Conservation (phyloP, 1,140 invertebrate species). For the Sycophila sp. region DNA sequence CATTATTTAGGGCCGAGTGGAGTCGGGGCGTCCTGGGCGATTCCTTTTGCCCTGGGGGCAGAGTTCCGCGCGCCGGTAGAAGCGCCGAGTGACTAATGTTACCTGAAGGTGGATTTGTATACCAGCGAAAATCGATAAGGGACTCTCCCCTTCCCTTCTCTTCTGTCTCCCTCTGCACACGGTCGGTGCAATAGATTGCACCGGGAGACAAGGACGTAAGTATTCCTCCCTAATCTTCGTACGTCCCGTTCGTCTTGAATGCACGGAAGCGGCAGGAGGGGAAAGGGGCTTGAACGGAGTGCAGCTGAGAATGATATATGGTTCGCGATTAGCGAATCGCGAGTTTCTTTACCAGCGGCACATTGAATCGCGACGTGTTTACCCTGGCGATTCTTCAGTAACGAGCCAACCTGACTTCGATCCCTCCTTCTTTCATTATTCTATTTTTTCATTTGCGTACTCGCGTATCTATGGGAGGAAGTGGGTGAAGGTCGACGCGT, state of each 20-base stretch:
- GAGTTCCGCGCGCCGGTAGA: constrained; percentile 45
- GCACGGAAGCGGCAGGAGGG: constrained; percentile 2
- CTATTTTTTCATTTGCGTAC: neutral
- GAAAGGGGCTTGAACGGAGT: constrained; percentile 2
- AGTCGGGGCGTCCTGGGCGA: constrained; percentile 4
- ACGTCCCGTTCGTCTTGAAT: constrained; percentile 4
- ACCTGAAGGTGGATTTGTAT: constrained; percentile 57
- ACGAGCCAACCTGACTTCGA: too few relatives aligned
- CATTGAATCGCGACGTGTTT: neutral
- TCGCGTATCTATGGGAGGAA: neutral
- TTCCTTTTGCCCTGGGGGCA: constrained; percentile 36
- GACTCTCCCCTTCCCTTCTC: too few relatives aligned
- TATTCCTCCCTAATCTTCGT: constrained; percentile 15
- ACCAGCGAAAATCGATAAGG: constrained; percentile 56
- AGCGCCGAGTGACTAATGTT: constrained; percentile 55
- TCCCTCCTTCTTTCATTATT: too few relatives aligned
- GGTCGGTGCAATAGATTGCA: constrained; percentile 33
- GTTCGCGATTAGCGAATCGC: constrained; percentile 24
- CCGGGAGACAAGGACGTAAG: constrained; percentile 23
- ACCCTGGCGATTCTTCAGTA: too few relatives aligned
- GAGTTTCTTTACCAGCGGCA: neutral
- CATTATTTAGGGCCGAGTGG: neutral
- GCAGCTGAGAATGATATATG: constrained; percentile 40
- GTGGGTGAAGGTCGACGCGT: constrained; percentile 13
- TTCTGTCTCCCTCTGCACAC: constrained; percentile 2